Base-by-base conservation (phyloP, 1,140 invertebrate species). In the Asbolus verrucosus region DNA sequence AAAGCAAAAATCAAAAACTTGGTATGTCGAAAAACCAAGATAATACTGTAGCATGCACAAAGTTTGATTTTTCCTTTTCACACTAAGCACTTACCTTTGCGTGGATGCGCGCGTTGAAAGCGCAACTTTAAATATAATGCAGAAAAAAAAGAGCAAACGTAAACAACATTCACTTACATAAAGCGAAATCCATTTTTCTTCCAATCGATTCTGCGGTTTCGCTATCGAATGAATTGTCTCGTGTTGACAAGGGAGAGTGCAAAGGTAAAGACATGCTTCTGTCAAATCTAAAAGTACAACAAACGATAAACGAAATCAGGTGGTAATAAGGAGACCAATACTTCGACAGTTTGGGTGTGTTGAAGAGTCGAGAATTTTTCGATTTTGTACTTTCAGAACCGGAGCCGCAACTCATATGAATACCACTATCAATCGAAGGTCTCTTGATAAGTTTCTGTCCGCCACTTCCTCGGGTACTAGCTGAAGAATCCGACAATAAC, bases 391-490 rank as follows among this genome's bases (percentile, higher is more conserved):
- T 46, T 30, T 69, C 73, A 16, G 76, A 33, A n/a, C 76, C 77
- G 19, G 77, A 70, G 6, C 83, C 86, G 76, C 84, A 83, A 73
- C 87, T 88, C 85, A 94, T 88, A 79, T 94, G 91, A 75, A 94
- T 93, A 70, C 92, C 92, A 80, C 92, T 94, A 81, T 94, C 92
- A 69, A 94, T 90, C 0, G 92, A 94, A 4, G 92, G 90, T 76
- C 92, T 84, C 80, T 94, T 94, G 60, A 89, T 86, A 18, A 91
- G 84, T 46, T 86, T 87, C 79, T 83, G 84, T 31, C 75, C 73
- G 31, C 67, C 71, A 24, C 71, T 71, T 46, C 75, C 73, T 41
- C 79, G 72, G 5, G 72, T 75, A 59, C 76, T 76, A 0, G 78
- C 71, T 9, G 75, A 77, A 5, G 76, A 71, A 46, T 81, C 80